phyloP scores from a whole-genome alignment of 2,113 vertebrate genomes.

The Rafetus swinhoei region DNA sequence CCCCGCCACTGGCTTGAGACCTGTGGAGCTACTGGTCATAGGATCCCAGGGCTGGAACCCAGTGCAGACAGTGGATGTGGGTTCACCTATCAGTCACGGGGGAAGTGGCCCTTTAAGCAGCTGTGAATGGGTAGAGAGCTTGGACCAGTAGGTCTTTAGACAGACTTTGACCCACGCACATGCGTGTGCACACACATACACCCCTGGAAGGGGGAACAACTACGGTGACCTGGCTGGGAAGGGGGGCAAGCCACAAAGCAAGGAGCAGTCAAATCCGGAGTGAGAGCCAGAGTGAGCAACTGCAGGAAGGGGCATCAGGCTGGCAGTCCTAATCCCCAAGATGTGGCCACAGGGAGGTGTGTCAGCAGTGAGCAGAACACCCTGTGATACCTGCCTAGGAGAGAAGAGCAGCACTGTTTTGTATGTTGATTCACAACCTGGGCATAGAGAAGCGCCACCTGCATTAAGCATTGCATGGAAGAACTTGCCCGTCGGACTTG shows the following conservation, averaged over 20 bases:
- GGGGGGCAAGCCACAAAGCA: background rate
- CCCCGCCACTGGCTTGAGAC: too few species aligned
- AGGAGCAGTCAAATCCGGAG: background rate
- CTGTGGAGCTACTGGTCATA: background rate
- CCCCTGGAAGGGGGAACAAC: background rate
- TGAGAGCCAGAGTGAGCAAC: background rate
- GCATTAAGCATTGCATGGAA: background rate
- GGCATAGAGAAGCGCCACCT: background rate
- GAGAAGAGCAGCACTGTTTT: background rate
- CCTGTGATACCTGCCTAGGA: fast-evolving
- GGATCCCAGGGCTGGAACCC: background rate
- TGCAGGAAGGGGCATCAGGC: background rate
- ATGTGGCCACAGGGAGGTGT: background rate
- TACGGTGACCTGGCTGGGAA: background rate
- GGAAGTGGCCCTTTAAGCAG: background rate
- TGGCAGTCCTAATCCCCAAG: background rate
- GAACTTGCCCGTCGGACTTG: background rate
- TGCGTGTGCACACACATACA: too few species aligned
- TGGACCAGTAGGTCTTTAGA: background rate
- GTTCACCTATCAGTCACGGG: background rate
- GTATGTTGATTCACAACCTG: background rate
- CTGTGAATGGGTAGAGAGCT: background rate
- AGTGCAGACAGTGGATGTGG: background rate
- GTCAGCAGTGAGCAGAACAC: too few species aligned
- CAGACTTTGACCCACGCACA: background rate